phyloP scores from a whole-genome alignment of 2,797 vertebrate genomes.

The Champsocephalus gunnari region DNA sequence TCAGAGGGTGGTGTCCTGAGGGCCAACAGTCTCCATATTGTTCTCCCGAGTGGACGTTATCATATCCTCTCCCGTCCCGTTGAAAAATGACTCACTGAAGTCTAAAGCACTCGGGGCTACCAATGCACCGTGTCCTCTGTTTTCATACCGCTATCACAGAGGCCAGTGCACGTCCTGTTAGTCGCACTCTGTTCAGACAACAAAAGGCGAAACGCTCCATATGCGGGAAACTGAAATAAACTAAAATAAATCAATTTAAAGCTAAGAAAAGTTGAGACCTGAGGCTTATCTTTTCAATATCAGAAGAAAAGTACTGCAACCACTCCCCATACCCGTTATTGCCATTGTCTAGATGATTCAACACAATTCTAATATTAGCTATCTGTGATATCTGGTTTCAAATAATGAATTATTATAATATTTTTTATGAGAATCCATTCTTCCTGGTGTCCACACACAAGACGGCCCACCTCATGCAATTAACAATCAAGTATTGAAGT shows the following conservation, averaged over 20 bases:
- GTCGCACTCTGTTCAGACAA: conserved; percentile 18
- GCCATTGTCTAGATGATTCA: not conserved
- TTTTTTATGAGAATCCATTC: too few species aligned
- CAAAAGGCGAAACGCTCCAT: not conserved
- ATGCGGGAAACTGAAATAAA: not conserved
- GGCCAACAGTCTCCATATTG: conserved; percentile 10
- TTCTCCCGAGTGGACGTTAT: conserved; percentile 20
- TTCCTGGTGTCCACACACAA: too few species aligned
- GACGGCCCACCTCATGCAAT: too few species aligned
- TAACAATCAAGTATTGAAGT: too few species aligned
- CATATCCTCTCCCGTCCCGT: conserved; percentile 13
- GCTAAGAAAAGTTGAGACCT: not conserved
- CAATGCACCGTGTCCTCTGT: not conserved
- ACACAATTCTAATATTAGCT: not conserved
- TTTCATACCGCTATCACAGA: not conserved
- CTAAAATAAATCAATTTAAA: conserved; percentile 1
- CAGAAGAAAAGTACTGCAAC: not conserved
- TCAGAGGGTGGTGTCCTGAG: conserved; percentile 9
- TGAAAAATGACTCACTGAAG: conserved; percentile 52
- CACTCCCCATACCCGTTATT: too few species aligned
- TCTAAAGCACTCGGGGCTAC: conserved; percentile 27
- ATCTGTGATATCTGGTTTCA: too few species aligned
- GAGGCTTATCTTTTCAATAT: not conserved
- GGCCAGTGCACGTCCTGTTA: conserved; percentile 28
- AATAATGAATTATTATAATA: too few species aligned